Evolutionary conservation across 2,113 vertebrate genomes (phyloP).

Genomic region (Rhegmatorhina hoffmannsi): DNA sequence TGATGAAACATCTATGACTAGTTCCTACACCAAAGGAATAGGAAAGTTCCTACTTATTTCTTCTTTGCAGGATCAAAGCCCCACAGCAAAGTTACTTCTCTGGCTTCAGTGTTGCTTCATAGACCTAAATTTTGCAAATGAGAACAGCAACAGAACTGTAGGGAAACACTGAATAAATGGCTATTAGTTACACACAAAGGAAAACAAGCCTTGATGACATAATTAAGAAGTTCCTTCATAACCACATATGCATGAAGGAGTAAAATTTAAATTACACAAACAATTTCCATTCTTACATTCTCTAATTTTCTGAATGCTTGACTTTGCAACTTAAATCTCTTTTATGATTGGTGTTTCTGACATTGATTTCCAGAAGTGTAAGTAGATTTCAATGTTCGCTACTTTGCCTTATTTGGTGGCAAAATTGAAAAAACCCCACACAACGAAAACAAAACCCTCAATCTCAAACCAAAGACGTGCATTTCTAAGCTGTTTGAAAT

Average conservation of each 20-base stretch:
- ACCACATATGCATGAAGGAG: neutral
- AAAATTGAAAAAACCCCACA: neutral
- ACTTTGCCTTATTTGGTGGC: neutral
- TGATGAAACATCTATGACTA: slow-evolving; percentile 10
- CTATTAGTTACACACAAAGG: neutral
- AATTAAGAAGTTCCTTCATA: neutral
- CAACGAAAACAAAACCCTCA: neutral
- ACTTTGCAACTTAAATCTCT: neutral
- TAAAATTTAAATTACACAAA: neutral
- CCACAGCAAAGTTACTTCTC: neutral
- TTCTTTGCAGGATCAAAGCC: neutral
- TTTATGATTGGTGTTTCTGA: neutral
- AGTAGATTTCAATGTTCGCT: neutral
- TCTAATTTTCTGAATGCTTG: neutral
- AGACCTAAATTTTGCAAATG: neutral
- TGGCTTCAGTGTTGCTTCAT: neutral
- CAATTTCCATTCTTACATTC: neutral
- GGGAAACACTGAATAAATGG: neutral
- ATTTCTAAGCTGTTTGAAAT: neutral
- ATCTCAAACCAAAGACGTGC: neutral
- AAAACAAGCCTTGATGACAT: neutral
- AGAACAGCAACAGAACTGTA: neutral
- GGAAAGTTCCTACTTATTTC: neutral
- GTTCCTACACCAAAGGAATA: neutral
- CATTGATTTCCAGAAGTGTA: neutral